These are phyloP conservation scores for Metellina segmentata DNA, from an alignment of 2,888 invertebrate genomes.

Conservation along the genomic window DNA sequence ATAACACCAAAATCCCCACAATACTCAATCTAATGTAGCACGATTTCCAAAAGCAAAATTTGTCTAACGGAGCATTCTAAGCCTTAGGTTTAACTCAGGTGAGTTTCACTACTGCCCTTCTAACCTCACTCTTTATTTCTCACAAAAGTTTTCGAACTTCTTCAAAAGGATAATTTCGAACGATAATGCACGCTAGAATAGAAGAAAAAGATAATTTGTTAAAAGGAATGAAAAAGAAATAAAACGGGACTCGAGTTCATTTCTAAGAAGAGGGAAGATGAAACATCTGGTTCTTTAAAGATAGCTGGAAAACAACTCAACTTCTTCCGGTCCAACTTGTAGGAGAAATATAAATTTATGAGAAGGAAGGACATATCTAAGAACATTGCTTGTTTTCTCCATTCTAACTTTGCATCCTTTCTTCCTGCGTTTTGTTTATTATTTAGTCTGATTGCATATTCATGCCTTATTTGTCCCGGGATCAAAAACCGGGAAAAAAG, in stretches of 20 bases:
- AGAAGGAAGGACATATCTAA: slow-evolving; percentile 12
- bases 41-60: neutral
- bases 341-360: slow-evolving; percentile 40
- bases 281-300: slow-evolving; percentile 39
- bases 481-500: slow-evolving; percentile 29
- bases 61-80: neutral
- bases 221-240: slow-evolving; percentile 22
- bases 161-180: slow-evolving; percentile 12
- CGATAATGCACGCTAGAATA: slow-evolving; percentile 3
- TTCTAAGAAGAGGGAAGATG: neutral
- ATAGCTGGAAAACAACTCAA: slow-evolving; percentile 18
- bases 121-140: neutral
- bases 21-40: neutral
- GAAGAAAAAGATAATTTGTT: slow-evolving; percentile 12
- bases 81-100: neutral
- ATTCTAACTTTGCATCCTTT: slow-evolving; percentile 17
- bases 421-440: slow-evolving; percentile 24
- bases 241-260: neutral
- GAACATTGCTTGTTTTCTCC: slow-evolving; percentile 18
- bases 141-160: slow-evolving; percentile 4
- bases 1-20: neutral
- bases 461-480: slow-evolving; percentile 43
- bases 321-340: slow-evolving; percentile 32
- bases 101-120: neutral
- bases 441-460: slow-evolving; percentile 47